These are phyloP conservation scores for Hydrotaea diabolus DNA, from an alignment of 2,888 invertebrate species.

Conservation along the genomic window DNA sequence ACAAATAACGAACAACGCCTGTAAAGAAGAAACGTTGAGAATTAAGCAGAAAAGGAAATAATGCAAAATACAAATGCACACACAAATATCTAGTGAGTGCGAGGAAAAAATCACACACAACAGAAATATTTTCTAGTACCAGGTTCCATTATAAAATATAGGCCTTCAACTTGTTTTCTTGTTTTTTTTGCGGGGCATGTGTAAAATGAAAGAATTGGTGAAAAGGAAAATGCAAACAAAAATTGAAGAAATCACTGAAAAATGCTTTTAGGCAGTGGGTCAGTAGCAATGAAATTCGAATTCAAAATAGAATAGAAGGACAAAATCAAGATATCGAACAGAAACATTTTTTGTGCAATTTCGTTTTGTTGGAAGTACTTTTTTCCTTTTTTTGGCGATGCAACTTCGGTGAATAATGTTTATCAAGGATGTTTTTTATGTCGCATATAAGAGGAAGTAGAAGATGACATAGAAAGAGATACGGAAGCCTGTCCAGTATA, in stretches of 20 bases:
- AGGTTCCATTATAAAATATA: constrained; percentile 21
- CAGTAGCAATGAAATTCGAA: constrained; percentile 62
- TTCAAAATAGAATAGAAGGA: constrained; percentile 46
- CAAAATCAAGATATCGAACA: constrained; percentile 29
- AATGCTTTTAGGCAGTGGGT: constrained; percentile 64
- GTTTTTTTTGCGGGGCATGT: background rate
- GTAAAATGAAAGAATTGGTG: constrained; percentile 15
- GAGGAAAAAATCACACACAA: background rate
- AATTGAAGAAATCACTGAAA: background rate
- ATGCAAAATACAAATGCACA: constrained; percentile 36
- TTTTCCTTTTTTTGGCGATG: no score
- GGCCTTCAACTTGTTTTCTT: background rate
- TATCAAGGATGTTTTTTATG: background rate
- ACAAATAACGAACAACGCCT: background rate
- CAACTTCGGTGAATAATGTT: background rate
- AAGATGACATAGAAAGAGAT: no score
- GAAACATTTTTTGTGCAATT: constrained; percentile 1
- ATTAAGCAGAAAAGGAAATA: constrained; percentile 43
- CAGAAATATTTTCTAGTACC: background rate
- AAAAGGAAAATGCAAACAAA: constrained; percentile 38
- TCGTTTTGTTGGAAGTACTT: background rate
- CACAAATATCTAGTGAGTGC: background rate
- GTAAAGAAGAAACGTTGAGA: background rate
- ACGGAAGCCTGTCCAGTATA: no score
- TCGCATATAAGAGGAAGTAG: background rate